Conservation (phyloP, 30 jellyfish, hydroid and myxozoan genomes). For the Haliclystus octoradiatus region DNA sequence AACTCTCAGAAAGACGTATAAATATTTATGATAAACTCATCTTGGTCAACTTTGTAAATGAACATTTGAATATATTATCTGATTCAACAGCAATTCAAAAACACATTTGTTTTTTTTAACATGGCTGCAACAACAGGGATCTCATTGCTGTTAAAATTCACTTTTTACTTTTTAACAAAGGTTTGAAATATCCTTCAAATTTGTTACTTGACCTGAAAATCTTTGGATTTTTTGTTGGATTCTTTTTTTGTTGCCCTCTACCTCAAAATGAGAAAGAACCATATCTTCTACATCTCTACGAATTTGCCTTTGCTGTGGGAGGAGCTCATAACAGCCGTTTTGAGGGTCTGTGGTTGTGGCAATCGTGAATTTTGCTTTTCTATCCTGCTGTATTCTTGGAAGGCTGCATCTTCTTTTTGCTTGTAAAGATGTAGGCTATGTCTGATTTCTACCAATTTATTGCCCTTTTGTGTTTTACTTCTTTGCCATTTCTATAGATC, state of each 20-base stretch:
- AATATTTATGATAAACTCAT: slow-evolving; percentile 7
- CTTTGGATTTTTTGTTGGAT: slow-evolving; percentile 27
- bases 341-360: slow-evolving; percentile 13
- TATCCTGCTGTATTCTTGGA: too few relatives aligned
- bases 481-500: too few relatives aligned
- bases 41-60: slow-evolving; percentile 29
- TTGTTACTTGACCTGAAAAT: slow-evolving; percentile 13
- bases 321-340: slow-evolving; percentile 11
- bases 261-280: neutral
- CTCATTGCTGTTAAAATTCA: slow-evolving; percentile 15
- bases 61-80: slow-evolving; percentile 12
- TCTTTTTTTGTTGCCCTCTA: slow-evolving; percentile 22
- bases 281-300: slow-evolving; percentile 7
- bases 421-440: too few relatives aligned
- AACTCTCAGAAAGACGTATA: slow-evolving; percentile 19
- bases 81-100: slow-evolving; percentile 21
- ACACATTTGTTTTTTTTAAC: neutral
- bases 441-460: too few relatives aligned
- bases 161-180: slow-evolving; percentile 4
- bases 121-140: slow-evolving; percentile 12
- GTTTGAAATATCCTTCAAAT: slow-evolving; percentile 31
- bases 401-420: too few relatives aligned
- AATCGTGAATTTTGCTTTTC: neutral
- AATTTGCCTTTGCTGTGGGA: slow-evolving; percentile 28
- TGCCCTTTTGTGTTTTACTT: too few relatives aligned